phyloP scores from a whole-genome alignment of 2,888 invertebrate species.

The Prenolepis imparis region DNA sequence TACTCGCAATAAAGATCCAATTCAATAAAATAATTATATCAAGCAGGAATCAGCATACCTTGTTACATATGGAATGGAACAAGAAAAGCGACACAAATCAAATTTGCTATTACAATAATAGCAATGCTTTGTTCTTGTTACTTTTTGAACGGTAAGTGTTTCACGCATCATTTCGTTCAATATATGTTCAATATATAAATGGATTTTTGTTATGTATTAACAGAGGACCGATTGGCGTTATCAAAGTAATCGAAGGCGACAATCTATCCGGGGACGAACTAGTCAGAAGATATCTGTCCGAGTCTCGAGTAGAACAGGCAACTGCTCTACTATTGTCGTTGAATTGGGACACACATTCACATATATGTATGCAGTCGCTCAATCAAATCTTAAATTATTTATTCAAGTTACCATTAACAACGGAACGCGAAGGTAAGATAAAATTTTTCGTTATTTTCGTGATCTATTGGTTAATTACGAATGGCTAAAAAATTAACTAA shows the following conservation, averaged over 20 bases:
- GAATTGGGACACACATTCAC: conserved; percentile 93
- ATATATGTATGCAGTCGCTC: conserved; percentile 91
- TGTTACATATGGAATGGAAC: conserved; percentile 89
- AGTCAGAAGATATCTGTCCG: conserved; percentile 89
- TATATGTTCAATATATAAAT: conserved; percentile 34
- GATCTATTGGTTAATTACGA: background rate
- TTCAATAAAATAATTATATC: conserved; percentile 39
- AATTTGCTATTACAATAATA: conserved; percentile 86
- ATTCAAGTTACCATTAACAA: conserved; percentile 88
- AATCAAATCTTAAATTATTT: conserved; percentile 91
- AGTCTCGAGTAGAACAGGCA: conserved; percentile 90
- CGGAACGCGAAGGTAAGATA: conserved; percentile 88
- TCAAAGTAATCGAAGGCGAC: conserved; percentile 87
- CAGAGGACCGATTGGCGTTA: conserved; percentile 88
- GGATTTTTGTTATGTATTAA: conserved; percentile 44
- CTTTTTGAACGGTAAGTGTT: conserved; percentile 88
- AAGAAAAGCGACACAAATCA: conserved; percentile 87
- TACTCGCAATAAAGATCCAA: conserved; percentile 2
- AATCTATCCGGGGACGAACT: conserved; percentile 88
- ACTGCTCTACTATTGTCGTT: conserved; percentile 90
- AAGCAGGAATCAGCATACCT: conserved; percentile 87
- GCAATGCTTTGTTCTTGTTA: conserved; percentile 88
- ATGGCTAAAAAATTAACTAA: conserved; percentile 15
- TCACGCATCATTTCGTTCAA: conserved; percentile 9
- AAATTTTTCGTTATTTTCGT: background rate